A percentile compares a stretch with the other conserved stretches of the same genome.
Evolutionary conservation across 2,797 vertebrate genomes (phyloP).

Genomic region (Mallotus villosus): DNA sequence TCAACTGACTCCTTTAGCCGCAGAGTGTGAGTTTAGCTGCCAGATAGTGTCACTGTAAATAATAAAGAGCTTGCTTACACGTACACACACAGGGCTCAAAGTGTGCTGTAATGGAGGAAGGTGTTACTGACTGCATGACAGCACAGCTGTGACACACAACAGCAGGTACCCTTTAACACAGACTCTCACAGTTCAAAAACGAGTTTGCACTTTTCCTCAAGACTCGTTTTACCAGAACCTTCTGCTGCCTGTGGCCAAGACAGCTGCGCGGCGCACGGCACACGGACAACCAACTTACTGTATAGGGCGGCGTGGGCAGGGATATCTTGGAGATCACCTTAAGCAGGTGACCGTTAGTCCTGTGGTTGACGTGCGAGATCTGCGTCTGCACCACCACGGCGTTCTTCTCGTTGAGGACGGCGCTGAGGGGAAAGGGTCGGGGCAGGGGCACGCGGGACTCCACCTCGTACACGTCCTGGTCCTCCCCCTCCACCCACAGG

Average conservation of each 20-base stretch:
- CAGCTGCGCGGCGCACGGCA: neutral
- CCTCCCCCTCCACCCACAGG: constrained; percentile 82
- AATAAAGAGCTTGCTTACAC: neutral
- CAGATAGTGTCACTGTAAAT: neutral
- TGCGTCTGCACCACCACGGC: constrained; percentile 90
- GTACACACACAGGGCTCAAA: neutral
- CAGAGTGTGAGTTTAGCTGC: neutral
- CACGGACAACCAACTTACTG: constrained; percentile 81
- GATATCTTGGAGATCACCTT: constrained; percentile 96
- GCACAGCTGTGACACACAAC: too few relatives aligned
- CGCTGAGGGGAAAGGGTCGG: constrained; percentile 83
- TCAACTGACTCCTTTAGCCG: too few relatives aligned
- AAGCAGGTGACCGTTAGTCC: constrained; percentile 84
- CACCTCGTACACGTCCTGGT: constrained; percentile 90
- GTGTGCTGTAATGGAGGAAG: neutral
- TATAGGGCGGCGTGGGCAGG: constrained; percentile 93
- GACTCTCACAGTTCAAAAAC: neutral
- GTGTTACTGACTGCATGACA: too few relatives aligned
- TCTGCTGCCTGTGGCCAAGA: too few relatives aligned
- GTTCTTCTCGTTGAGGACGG: constrained; percentile 84
- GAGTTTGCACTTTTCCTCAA: neutral
- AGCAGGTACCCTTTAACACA: too few relatives aligned
- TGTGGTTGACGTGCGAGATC: constrained; percentile 87
- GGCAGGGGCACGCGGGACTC: constrained; percentile 93
- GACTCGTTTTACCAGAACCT: neutral